Evolutionary conservation across 1,140 invertebrate species (phyloP), one percentile per base, ranked within the genome.

Genomic region (Druon quercuslanigerum): DNA sequence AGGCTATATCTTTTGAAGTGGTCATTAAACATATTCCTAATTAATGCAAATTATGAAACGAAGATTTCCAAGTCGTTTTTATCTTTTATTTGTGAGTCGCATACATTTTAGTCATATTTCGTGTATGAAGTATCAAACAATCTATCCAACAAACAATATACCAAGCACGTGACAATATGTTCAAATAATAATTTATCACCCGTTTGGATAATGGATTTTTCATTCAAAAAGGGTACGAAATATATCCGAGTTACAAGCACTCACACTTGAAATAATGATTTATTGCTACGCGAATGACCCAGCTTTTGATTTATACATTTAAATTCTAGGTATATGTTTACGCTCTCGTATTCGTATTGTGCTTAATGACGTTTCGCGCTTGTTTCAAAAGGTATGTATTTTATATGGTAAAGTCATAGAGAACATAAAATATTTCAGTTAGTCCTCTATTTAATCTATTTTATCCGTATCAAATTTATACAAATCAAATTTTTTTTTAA

Each of bases 81-180:
- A 57, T 25, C 19, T 57, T 57, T 20, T 20, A 66, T 33, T 40
- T 33, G 9, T 66, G 5, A 16, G 16, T 66, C 14, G 6, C 9
- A 66, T 16, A 40, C 6, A 14, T 66, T 66, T 40, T 40, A n/a
- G 33, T 66, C 40, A 16, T 66, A 25, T 66, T 60, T 33, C 16
- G 12, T 66, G 25, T 46, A 66, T 8, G n/a, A 40, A 46, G 60
- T 5, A 66, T 66, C 25, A 66, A 66, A 40, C 60, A 8, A 66
- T 66, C 46, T 40, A 66, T 66, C 14, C 33, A 40, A 66, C 60
- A 66, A 66, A 66, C 60, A 66, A 66, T 66, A 40, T 46, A 66
- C 60, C 60, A 16, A 66, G 25, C 25, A 66, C 25, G 4, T 66
- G 60, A 40, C 60, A 40, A 66, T 46, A 7, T 66, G 13, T 14